phyloP scores from a whole-genome alignment of 1,140 invertebrate species.

The Araneus ventricosus region DNA sequence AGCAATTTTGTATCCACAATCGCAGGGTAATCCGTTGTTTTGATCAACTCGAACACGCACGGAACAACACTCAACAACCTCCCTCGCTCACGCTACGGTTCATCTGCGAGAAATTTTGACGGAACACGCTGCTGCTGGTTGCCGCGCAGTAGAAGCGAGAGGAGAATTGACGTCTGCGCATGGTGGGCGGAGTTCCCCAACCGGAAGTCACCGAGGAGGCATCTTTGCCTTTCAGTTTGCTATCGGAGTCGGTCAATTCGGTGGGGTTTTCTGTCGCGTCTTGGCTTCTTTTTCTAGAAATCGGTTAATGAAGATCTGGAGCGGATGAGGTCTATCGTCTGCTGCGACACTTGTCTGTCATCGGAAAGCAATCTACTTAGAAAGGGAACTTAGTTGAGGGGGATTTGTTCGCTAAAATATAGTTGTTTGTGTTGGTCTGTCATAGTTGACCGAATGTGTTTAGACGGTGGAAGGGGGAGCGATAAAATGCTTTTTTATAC shows the following conservation, averaged over 20 bases:
- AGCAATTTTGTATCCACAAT: conserved; percentile 5
- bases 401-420: neutral
- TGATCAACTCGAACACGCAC: neutral
- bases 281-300: neutral
- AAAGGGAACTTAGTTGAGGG: neutral
- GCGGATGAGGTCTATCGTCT: neutral
- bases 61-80: neutral
- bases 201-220: conserved; percentile 29
- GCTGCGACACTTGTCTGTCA: neutral
- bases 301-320: neutral
- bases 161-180: conserved; percentile 10
- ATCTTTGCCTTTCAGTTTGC: neutral
- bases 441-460: too few species aligned
- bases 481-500: too few species aligned
- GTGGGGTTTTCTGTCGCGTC: neutral
- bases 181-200: neutral
- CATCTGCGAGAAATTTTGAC: neutral
- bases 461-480: too few species aligned
- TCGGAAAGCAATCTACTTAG: neutral
- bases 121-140: neutral
- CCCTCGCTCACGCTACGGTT: neutral
- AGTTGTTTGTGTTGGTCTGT: too few species aligned
- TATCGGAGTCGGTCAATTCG: conserved; percentile 38
- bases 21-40: conserved; percentile 4
- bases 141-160: neutral